phyloP scores from a whole-genome alignment of 2,888 invertebrate genomes.

The Hesperia comma region DNA sequence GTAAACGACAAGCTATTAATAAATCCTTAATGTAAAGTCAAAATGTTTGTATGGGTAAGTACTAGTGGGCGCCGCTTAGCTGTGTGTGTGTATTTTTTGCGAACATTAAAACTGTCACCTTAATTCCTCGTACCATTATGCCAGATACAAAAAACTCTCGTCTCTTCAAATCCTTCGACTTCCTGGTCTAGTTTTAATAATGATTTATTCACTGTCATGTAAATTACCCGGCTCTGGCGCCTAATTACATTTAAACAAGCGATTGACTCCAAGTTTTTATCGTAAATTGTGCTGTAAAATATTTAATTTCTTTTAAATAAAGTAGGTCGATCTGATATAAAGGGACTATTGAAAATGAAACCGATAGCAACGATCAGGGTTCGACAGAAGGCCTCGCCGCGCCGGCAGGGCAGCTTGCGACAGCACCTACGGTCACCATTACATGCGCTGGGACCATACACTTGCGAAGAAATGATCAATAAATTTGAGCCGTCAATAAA shows the following conservation, averaged over 20 bases:
- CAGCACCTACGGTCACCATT: constrained; percentile 67
- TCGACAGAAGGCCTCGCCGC: constrained; percentile 66
- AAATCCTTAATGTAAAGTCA: too few species aligned
- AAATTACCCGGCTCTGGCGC: constrained; percentile 36
- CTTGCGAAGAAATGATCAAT: constrained; percentile 81
- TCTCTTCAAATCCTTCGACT: constrained; percentile 29
- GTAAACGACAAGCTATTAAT: too few species aligned
- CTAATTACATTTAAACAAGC: constrained; percentile 45
- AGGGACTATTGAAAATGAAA: constrained; percentile 79
- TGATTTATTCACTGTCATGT: constrained; percentile 35
- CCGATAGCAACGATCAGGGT: constrained; percentile 74
- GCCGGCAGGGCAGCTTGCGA: constrained; percentile 67
- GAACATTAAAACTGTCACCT: constrained; percentile 29
- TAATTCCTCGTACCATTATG: constrained; percentile 19
- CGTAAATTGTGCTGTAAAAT: constrained; percentile 57
- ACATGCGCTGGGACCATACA: constrained; percentile 70
- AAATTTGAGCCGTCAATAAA: constrained; percentile 81
- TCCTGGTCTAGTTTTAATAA: constrained; percentile 29
- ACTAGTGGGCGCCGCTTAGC: constrained; percentile 17
- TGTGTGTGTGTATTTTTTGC: constrained; percentile 17
- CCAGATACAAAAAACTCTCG: constrained; percentile 19
- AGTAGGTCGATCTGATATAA: constrained; percentile 79
- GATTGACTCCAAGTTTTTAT: constrained; percentile 54
- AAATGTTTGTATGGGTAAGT: constrained; percentile 5
- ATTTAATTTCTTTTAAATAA: constrained; percentile 75